These are phyloP conservation scores for Rhimphoctona megacephalus DNA, from an alignment of 2,888 invertebrate genomes.

Conservation along the genomic window DNA sequence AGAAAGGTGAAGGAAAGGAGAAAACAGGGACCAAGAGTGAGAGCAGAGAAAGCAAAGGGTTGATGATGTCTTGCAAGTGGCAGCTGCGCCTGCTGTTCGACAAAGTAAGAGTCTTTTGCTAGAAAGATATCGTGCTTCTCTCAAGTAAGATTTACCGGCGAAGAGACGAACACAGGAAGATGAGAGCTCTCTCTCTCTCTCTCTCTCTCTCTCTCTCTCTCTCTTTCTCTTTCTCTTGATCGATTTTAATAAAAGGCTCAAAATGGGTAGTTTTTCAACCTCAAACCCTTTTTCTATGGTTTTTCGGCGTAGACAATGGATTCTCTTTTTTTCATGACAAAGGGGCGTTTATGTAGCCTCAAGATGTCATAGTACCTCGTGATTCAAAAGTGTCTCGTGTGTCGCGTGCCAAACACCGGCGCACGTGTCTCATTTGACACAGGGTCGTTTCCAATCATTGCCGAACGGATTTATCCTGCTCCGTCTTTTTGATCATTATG, in stretches of 20 bases:
- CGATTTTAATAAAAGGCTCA: conserved; percentile 43
- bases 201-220: background rate
- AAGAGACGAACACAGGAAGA: conserved; percentile 46
- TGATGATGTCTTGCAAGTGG: conserved; percentile 48
- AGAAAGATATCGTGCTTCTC: conserved; percentile 32
- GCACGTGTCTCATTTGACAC: conserved; percentile 51
- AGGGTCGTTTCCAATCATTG: conserved; percentile 14
- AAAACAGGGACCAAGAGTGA: conserved; percentile 50
- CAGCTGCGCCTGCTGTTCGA: conserved; percentile 52
- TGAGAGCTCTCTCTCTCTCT: background rate
- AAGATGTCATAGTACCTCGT: conserved; percentile 18
- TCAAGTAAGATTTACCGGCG: conserved; percentile 17
- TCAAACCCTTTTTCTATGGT: conserved; percentile 37
- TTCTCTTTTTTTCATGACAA: conserved; percentile 19
- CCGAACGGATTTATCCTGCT: background rate
- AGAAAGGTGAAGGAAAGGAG: conserved; percentile 52
- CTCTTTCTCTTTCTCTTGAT: background rate
- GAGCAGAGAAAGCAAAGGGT: conserved; percentile 65
- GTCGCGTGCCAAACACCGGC: conserved; percentile 64
- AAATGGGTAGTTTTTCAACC: conserved; percentile 49
- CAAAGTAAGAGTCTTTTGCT: conserved; percentile 35
- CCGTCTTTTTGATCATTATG: background rate
- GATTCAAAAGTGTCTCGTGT: conserved; percentile 69
- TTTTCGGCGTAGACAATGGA: conserved; percentile 12
- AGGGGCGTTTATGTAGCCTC: conserved; percentile 25